Percentiles rank a stretch among this genome's conserved stretches.
phyloP scores from a whole-genome alignment of 2,888 invertebrate genomes.

The Trichopoda pennipes region DNA sequence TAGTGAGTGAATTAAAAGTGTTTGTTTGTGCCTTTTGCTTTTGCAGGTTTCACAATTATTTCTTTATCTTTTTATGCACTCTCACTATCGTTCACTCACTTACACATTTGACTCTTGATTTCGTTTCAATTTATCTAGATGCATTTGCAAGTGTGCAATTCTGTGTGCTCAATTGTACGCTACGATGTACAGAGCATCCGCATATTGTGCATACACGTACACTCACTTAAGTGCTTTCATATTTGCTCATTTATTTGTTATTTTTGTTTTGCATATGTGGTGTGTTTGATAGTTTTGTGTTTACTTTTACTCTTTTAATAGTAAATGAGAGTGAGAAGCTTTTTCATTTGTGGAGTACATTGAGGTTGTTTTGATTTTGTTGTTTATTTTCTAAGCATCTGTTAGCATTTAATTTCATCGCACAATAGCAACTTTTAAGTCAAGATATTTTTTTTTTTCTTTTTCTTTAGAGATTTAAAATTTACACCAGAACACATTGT shows the following conservation, averaged over 20 bases:
- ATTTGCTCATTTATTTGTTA: constrained; percentile 3
- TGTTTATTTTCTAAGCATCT: constrained; percentile 21
- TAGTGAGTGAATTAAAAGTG: constrained; percentile 62
- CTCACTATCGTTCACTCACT: constrained; percentile 43
- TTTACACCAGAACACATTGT: neutral
- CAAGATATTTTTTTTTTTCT: constrained; percentile 22
- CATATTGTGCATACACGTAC: neutral
- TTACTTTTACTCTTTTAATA: constrained; percentile 19
- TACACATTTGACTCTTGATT: constrained; percentile 37
- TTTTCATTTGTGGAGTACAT: neutral
- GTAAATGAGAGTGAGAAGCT: constrained; percentile 26
- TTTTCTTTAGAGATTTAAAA: neutral
- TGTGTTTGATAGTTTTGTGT: neutral
- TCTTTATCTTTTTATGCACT: constrained; percentile 44
- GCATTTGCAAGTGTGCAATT: constrained; percentile 53
- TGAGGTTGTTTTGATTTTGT: constrained; percentile 15
- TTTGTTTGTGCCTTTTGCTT: constrained; percentile 37
- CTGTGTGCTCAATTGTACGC: constrained; percentile 23
- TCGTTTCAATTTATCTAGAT: constrained; percentile 49
- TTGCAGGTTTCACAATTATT: constrained; percentile 49
- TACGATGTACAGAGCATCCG: constrained; percentile 47
- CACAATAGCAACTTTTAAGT: constrained; percentile 25
- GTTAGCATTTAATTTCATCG: constrained; percentile 47
- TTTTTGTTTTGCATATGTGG: constrained; percentile 20
- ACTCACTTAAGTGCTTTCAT: constrained; percentile 41